These are phyloP conservation scores for Hylyphantes graminicola DNA, from an alignment of 1,140 invertebrate species.

Conservation along the genomic window DNA sequence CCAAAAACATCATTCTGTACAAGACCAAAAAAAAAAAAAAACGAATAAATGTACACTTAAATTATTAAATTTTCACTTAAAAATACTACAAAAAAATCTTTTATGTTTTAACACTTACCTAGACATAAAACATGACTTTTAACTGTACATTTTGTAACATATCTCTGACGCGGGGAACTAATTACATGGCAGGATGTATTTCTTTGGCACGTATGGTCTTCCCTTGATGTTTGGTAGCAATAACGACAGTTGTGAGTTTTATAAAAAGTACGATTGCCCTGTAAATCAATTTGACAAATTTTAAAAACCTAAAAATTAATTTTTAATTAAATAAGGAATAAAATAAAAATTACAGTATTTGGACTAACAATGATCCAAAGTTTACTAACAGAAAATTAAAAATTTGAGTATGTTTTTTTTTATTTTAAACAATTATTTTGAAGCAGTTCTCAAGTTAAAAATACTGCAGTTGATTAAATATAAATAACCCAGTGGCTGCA, in stretches of 20 bases:
- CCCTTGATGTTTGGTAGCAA: constrained; percentile 93
- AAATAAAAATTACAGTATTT: background rate
- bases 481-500: too few relatives aligned
- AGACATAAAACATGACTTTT: constrained; percentile 87
- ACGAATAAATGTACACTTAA: too few relatives aligned
- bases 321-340: too few relatives aligned
- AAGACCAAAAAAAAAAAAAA: background rate
- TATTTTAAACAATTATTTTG: background rate
- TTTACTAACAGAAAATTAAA: background rate
- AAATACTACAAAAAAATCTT: background rate
- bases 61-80: constrained; percentile 16
- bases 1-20: background rate
- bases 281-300: background rate
- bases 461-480: background rate
- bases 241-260: constrained; percentile 85
- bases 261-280: constrained; percentile 78
- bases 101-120: constrained; percentile 71
- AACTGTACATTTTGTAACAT: constrained; percentile 88
- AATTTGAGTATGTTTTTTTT: background rate
- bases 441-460: background rate
- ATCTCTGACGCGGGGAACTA: constrained; percentile 78
- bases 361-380: background rate
- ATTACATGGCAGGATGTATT: constrained; percentile 85
- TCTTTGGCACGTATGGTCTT: constrained; percentile 87
- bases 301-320: background rate